Base-by-base conservation (phyloP, 2,113 vertebrate species). In the Ondatra zibethicus region DNA sequence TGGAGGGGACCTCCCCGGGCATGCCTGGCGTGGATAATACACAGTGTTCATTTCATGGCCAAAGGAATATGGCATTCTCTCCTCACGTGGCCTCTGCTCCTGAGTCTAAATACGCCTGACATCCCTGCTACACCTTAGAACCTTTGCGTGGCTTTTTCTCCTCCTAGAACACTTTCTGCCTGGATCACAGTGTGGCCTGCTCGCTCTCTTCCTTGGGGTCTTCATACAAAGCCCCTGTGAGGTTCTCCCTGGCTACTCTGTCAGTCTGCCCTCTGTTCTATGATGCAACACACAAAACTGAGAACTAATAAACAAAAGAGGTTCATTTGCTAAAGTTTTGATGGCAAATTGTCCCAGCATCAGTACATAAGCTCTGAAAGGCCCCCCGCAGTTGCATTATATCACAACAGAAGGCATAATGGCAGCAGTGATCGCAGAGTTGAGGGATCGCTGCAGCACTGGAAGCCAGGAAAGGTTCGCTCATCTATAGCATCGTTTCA, bases 1-100 rank as follows among this genome's bases (percentile, higher is more conserved):
- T 39, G 52, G 72, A 82, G 36, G 61, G 5, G 42, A 29, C 3
- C 23, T 29, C 45, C 2, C 27, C 8, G 0, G 58, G n/a, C 39
- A 8, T 33, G 58, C 5, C 0, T 10, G 33, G 12, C 21, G 7
- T 3, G 21, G 87, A 39, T 4, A 27, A 36, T 0, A 8, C 1
- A 5, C 6, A 4, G 47, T 19, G 42, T 66, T 65, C 17, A 19
- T 52, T 55, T 89, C 16, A 63, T 42, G 42, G 39, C 21, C 42
- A 29, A 19, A 80, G 65, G 85, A 85, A 88, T 16, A 0, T 7
- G 36, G 2, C 27, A 13, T 8, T 21, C 70, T 7, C 70, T 27
- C 4, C 65, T 86, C 0, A 4, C 0, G 0, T 19, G 6, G n/a
- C 86, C 45, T 96, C 89, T 33, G 50, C 70, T 72, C 70, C 25